Base-by-base conservation (phyloP, 1,140 invertebrate species). In the Zaprionus davidi region DNA sequence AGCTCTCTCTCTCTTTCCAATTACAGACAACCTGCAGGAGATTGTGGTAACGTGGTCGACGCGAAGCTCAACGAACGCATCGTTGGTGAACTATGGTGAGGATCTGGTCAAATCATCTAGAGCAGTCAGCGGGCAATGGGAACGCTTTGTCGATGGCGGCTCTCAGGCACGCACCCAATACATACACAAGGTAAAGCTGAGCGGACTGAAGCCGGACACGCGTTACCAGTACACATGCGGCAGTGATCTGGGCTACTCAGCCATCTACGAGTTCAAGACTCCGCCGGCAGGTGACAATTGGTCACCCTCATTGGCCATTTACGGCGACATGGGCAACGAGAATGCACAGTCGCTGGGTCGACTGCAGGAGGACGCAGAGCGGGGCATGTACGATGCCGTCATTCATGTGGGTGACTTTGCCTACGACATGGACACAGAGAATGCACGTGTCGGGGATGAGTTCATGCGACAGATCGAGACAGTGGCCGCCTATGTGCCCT, bases 401-500 rank as follows among this genome's bases (percentile, higher is more conserved):
- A 94, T 99, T 51, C 98, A 99, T 94, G 97, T 99, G 76, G 98
- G 98, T 0, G 98, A 99, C 94, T 97, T 99, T 94, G 98, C 98
- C 1, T 99, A 99, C 93, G 97, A 99, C 93, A 97, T 99, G 96
- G 94, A 98, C 93, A 94, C 95, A 0, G 92, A 96, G 28, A 93
- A 97, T 91, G 97, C 95, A 0, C 92, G 93, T 26, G 95, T 97
- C 58, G 98, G 98, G 0, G 97, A 99, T 94, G 95, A 96, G 90
- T 99, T 98, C 92, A 98, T 98, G 97, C 94, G 95, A 20, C 96
- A 97, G 93, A 97, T 99, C 69, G 95, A 98, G 93, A 95, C 96
- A 4, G 93, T 98, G 49, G 97, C 98, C 44, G 96, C 96, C 41
- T 96, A 96, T 92, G 93, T 98, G 69, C 98, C 98, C 1, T 99